A percentile compares a stretch with the other conserved stretches of the same genome.
Conservation (phyloP, 2,113 vertebrate genomes). For the Tachysurus vachellii region DNA sequence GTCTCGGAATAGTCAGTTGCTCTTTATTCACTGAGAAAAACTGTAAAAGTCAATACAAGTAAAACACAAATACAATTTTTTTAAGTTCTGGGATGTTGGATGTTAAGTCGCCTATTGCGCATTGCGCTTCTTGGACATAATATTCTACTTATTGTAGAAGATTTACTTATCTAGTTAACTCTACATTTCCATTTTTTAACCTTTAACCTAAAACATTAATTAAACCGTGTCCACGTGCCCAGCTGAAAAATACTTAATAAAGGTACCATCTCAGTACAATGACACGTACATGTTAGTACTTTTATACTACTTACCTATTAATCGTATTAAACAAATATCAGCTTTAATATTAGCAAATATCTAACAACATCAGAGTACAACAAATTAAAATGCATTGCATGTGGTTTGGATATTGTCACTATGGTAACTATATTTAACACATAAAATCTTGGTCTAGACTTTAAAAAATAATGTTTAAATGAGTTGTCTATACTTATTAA, state of each 20-base stretch:
- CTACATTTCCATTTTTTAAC: too few relatives aligned
- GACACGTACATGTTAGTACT: not conserved
- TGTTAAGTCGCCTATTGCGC: too few relatives aligned
- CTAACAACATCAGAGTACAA: too few relatives aligned
- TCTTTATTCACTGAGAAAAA: not conserved
- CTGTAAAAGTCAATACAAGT: not conserved
- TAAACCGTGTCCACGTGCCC: not conserved
- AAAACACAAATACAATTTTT: not conserved
- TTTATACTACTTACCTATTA: too few relatives aligned
- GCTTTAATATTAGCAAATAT: not conserved
- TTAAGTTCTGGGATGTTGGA: not conserved
- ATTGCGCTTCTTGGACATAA: not conserved
- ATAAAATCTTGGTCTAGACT: not conserved
- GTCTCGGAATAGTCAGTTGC: not conserved
- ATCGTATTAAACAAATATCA: too few relatives aligned
- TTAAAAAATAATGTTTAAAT: not conserved
- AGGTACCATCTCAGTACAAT: not conserved
- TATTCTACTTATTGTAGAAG: not conserved
- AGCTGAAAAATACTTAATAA: not conserved
- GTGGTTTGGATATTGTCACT: not conserved
- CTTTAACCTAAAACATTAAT: not conserved
- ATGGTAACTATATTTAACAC: not conserved
- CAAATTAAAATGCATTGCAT: not conserved
- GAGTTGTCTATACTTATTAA: not conserved
- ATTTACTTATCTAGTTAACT: too few relatives aligned